Evolutionary conservation across 2,113 vertebrate species (phyloP), one percentile per base, ranked within the genome.

Genomic region (Chloropsis hardwickii): DNA sequence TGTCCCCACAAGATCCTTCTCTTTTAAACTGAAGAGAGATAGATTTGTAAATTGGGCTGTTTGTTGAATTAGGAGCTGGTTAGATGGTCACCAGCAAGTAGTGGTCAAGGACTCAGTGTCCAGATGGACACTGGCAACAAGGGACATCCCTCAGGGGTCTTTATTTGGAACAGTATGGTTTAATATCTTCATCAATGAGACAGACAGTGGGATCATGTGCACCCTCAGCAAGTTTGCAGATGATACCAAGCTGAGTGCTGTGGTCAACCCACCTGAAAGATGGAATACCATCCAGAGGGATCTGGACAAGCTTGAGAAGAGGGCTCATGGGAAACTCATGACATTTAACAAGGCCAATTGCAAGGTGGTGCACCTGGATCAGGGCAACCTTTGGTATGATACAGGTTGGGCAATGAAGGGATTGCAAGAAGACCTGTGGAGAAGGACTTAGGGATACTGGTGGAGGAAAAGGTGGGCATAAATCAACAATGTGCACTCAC

Each of bases 151-250:
- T 73, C 61, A 53, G 39, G 19, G 4, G 8, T 69, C 23, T 10
- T 14, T 47, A 5, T 0, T 56, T 3, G 42, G 42, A 80, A 40
- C 3, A 24, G 9, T 31, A 27, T 0, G 0, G 35, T 42, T 80
- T 72, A 31, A 17, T 57, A 42, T 37, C 50, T 71, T 35, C 31
- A 35, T 35, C 31, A 31, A 0, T 64, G 42, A 42, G 29, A 56
- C 35, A 79, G n/a, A 39, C 28, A 72, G 31, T 22, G 42, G 42
- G 31, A 56, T 57, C 3, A 2, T 0, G 1, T 56, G 25, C 50
- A 35, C 11, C 20, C 25, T 88, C 58, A 72, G 21, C 21, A 48
- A 27, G 11, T 64, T 42, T 64, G 50, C 25, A 64, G 57, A 8
- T 56, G 35, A 71, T 25, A 37, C 17, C 35, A 50, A 65, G 25